Conservation (phyloP, 2,113 vertebrate species). For the Acanthisitta chloris region DNA sequence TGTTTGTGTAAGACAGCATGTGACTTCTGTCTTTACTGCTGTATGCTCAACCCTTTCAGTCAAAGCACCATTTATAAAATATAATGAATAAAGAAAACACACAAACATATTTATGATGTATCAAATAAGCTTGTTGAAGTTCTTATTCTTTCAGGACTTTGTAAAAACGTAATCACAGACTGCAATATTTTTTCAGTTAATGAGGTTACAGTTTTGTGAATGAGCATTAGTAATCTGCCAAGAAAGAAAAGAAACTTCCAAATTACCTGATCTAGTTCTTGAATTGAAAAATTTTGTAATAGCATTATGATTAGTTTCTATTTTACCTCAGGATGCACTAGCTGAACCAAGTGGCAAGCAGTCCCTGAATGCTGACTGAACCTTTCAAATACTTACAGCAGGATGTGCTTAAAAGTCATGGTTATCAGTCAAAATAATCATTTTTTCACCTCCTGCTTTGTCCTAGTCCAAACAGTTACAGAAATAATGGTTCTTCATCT, state of each 20-base stretch:
- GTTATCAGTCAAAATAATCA: not conserved
- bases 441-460: slow-evolving; percentile 15
- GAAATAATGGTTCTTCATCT: slow-evolving; percentile 12
- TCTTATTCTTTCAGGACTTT: not conserved
- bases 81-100: not conserved
- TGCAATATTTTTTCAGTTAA: not conserved
- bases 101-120: not conserved
- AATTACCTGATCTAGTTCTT: not conserved
- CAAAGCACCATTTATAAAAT: not conserved
- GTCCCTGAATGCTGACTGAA: not conserved
- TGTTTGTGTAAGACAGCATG: not conserved
- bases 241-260: not conserved
- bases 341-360: not conserved
- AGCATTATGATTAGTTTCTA: not conserved
- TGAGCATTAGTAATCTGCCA: not conserved
- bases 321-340: not conserved
- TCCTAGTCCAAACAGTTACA: not conserved
- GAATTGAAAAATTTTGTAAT: not conserved
- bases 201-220: not conserved
- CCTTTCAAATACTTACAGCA: not conserved
- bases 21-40: not conserved
- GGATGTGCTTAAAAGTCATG: not conserved
- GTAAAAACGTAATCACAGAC: not conserved
- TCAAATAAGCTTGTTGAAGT: not conserved
- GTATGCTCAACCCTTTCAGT: not conserved